These are phyloP conservation scores for Theocolax elegans DNA, from an alignment of 1,140 invertebrate genomes.

Conservation along the genomic window DNA sequence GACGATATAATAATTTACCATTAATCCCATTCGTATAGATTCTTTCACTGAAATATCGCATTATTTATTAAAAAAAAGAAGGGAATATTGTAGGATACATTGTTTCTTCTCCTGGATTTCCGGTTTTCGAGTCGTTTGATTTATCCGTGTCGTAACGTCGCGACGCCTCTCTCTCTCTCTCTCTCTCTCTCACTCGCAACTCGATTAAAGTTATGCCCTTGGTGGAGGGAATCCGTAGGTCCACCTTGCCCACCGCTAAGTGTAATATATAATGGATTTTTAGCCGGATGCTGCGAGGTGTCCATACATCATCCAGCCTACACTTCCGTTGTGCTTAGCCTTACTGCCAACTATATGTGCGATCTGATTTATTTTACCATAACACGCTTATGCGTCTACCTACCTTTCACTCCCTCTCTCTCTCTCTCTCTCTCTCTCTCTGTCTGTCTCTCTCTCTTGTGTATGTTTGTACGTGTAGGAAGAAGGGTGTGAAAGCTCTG, in stretches of 20 bases:
- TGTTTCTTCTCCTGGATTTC: too few relatives aligned
- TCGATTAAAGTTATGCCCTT: constrained; percentile 56
- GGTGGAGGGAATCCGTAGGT: neutral
- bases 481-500: too few relatives aligned
- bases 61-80: too few relatives aligned
- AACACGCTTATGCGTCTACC: constrained; percentile 25
- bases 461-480: too few relatives aligned
- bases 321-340: constrained; percentile 57
- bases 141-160: neutral
- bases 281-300: constrained; percentile 58
- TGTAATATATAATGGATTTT: constrained; percentile 64
- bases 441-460: constrained; percentile 23
- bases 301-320: constrained; percentile 62
- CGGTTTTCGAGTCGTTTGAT: neutral
- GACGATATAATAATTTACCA: too few relatives aligned
- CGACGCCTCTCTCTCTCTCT: neutral
- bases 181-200: constrained; percentile 47
- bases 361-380: constrained; percentile 61
- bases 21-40: too few relatives aligned
- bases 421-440: constrained; percentile 18
- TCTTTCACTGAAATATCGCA: too few relatives aligned
- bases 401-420: too few relatives aligned
- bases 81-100: too few relatives aligned
- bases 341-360: neutral
- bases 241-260: neutral